Conservation (phyloP, 2,797 vertebrate genomes). For the Malurus leucopterus region DNA sequence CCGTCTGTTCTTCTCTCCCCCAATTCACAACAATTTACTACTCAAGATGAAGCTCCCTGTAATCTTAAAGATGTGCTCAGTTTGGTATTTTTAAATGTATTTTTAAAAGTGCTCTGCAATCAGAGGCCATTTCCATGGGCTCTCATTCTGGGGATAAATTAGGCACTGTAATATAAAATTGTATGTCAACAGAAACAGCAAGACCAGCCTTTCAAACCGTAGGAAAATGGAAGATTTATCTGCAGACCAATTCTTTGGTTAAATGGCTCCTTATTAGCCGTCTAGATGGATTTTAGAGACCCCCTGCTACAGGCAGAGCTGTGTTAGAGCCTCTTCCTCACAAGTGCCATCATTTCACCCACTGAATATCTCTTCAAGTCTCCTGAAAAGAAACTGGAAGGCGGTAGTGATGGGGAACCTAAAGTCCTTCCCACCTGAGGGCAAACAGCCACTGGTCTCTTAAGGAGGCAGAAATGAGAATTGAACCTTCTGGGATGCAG, state of each 20-base stretch:
- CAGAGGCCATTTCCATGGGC: slow-evolving; percentile 66
- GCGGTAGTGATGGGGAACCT: background rate
- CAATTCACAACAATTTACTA: slow-evolving; percentile 71
- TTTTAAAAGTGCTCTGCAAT: slow-evolving; percentile 71
- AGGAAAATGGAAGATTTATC: slow-evolving; percentile 55
- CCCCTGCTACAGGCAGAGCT: background rate
- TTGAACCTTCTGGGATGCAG: background rate
- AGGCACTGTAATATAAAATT: slow-evolving; percentile 64
- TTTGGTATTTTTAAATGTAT: slow-evolving; percentile 67
- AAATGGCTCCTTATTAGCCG: slow-evolving; percentile 44
- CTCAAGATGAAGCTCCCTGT: slow-evolving; percentile 64
- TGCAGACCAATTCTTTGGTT: slow-evolving; percentile 47
- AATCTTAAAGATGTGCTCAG: slow-evolving; percentile 67
- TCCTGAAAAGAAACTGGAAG: slow-evolving; percentile 6
- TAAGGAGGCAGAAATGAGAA: background rate
- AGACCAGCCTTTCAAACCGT: slow-evolving; percentile 46
- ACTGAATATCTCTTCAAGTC: background rate
- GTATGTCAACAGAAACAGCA: slow-evolving; percentile 61
- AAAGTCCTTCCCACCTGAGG: background rate
- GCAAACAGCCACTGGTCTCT: background rate
- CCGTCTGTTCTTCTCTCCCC: slow-evolving; percentile 40
- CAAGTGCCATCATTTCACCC: background rate
- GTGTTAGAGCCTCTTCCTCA: background rate
- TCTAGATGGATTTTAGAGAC: slow-evolving; percentile 40
- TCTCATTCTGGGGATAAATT: slow-evolving; percentile 59